Evolutionary conservation across 2,113 vertebrate genomes (phyloP).

Genomic region (Oceanites oceanicus): DNA sequence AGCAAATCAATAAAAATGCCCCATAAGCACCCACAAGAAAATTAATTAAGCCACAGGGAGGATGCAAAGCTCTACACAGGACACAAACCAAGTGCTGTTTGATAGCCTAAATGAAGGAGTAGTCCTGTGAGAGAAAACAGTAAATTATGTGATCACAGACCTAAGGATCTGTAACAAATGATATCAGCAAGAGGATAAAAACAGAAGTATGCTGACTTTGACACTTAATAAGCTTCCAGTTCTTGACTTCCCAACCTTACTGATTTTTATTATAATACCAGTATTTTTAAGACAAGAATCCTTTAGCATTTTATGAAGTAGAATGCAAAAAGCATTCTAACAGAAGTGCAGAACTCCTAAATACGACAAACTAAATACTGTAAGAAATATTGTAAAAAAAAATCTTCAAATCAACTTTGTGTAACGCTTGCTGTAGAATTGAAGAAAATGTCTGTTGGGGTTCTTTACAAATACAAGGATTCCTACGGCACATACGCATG

Average conservation of each 20-base stretch:
- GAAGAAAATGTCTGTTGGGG: neutral
- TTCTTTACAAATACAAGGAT: neutral
- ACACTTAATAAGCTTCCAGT: neutral
- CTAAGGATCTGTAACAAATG: neutral
- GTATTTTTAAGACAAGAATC: neutral
- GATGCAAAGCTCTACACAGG: neutral
- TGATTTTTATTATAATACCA: neutral
- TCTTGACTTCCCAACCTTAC: neutral
- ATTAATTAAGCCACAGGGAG: neutral
- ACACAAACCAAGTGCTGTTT: neutral
- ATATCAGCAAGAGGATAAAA: neutral
- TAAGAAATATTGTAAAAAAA: neutral
- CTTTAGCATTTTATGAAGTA: neutral
- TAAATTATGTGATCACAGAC: neutral
- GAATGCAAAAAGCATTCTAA: neutral
- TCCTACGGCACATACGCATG: no score
- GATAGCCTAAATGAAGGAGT: neutral
- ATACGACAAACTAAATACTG: neutral
- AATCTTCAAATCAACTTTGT: neutral
- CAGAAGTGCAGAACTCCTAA: neutral
- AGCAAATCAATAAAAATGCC: neutral
- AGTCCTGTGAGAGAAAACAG: neutral
- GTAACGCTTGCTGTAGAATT: neutral
- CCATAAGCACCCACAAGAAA: neutral
- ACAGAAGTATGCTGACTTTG: neutral